A percentile compares a stretch with the other conserved stretches of the same genome.
Evolutionary conservation across 2,797 vertebrate species (phyloP).

Genomic region (Glyptemys insculpta): DNA sequence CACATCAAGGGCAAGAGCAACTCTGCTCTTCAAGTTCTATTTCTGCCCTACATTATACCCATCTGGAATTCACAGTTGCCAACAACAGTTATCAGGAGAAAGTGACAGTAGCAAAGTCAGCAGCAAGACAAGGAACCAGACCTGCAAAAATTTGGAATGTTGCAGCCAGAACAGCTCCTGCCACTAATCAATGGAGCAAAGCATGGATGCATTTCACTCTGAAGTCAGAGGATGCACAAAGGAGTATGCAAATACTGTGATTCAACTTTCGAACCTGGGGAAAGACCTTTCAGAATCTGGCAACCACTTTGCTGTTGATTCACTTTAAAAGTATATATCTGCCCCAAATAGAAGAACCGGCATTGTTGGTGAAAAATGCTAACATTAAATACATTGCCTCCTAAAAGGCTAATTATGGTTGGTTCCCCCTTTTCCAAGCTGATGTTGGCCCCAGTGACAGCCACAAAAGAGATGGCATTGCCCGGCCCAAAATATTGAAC

Average conservation of each 20-base stretch:
- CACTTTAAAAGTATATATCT: fast-evolving
- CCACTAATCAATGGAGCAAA: not conserved
- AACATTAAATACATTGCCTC: not conserved
- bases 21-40: slow-evolving; percentile 5
- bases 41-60: slow-evolving; percentile 68
- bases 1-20: slow-evolving; percentile 23
- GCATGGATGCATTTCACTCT: not conserved
- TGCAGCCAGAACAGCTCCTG: slow-evolving; percentile 9
- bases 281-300: not conserved
- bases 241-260: fast-evolving
- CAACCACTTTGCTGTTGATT: not conserved
- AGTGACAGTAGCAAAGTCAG: slow-evolving; percentile 51
- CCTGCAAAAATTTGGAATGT: not conserved
- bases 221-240: not conserved
- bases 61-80: slow-evolving; percentile 44
- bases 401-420: not conserved
- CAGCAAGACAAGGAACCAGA: slow-evolving; percentile 6
- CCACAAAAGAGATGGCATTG: not conserved
- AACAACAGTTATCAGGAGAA: slow-evolving; percentile 61
- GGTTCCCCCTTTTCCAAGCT: not conserved
- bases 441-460: not conserved
- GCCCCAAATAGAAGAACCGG: not conserved
- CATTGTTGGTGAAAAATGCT: not conserved
- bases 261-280: fast-evolving
- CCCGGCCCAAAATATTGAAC: not conserved